Base-by-base conservation (phyloP, 2,113 vertebrate species). In the Heterochromis multidens region DNA sequence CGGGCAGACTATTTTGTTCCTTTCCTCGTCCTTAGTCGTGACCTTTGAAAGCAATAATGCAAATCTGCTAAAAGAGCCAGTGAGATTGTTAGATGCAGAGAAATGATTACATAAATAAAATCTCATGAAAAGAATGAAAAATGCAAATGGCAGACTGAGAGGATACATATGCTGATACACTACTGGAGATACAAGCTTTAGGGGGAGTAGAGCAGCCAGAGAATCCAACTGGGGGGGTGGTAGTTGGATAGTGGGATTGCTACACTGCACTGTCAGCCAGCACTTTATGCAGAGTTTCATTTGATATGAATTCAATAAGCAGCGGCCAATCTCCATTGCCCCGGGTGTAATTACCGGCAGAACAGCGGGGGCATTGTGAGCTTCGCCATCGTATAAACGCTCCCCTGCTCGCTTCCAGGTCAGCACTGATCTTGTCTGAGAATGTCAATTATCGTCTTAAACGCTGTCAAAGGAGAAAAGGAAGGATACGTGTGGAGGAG, bases 271-370 rank as follows among this genome's bases (percentile, higher is more conserved):
- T 25, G 33, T 89, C 74, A 58, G 80, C 72, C 19, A 13, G 86
- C 65, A 46, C 85, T 87, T 92, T 92, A 65, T 83, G 80, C 72
- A 0, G 83, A 91, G 80, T 94, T 94, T 90, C 86, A 95, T 95
- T 94, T 94, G 89, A 95, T 95, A 95, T 94, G 90, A 95, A 96
- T 96, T 96, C 94, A 96, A 95, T 96, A 95, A 94, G 90, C 87
- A 72, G 83, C 79, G 17, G 77, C 92, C 88, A 79, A 93, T 94
- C 92, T 94, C 84, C 81, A 85, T n/a, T 90, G 90, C 86, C 90
- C 90, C 52, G 72, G 72, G 92, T 91, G 93, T 95, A 96, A 96
- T 96, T 95, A 96, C 93, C 80, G 23, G 74, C 83, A 72, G 94
- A 95, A 94, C 92, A 95, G 92, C 93, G 54, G 91, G 80, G 87